Conservation (phyloP, 2,888 invertebrate genomes). For the Synergus itoensis region DNA sequence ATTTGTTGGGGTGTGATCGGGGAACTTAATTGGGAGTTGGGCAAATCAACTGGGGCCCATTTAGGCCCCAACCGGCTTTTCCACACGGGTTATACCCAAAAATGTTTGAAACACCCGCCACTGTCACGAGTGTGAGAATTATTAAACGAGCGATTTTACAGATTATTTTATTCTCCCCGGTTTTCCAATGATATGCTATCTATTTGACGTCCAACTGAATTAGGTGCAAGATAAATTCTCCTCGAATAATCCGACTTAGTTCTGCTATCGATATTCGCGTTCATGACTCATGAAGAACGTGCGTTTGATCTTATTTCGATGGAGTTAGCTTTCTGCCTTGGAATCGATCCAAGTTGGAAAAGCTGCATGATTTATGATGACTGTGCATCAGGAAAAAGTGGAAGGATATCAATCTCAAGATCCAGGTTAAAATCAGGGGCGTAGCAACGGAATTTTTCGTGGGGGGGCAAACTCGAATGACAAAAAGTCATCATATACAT, state of each 20-base stretch:
- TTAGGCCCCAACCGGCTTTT: too few relatives aligned
- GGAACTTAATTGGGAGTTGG: too few relatives aligned
- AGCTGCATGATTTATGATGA: conserved; percentile 57
- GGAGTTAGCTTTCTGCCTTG: conserved; percentile 54
- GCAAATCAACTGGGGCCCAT: too few relatives aligned
- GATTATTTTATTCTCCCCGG: background rate
- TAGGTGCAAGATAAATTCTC: conserved; percentile 29
- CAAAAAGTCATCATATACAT: too few relatives aligned
- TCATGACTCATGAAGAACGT: conserved; percentile 50
- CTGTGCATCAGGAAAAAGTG: conserved; percentile 6
- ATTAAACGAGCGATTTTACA: background rate
- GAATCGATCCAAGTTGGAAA: conserved; percentile 62
- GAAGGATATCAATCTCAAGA: conserved; percentile 9
- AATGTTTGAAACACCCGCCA: too few relatives aligned
- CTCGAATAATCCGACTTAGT: conserved; percentile 37
- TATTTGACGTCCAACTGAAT: conserved; percentile 28
- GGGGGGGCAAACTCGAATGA: too few relatives aligned
- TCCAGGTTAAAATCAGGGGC: too few relatives aligned
- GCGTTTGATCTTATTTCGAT: conserved; percentile 58
- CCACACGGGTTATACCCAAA: too few relatives aligned
- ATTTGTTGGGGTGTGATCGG: too few relatives aligned
- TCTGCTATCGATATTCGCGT: conserved; percentile 42
- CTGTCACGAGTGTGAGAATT: background rate
- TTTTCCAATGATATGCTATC: conserved; percentile 6
- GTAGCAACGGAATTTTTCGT: too few relatives aligned